Base-by-base conservation (phyloP, 2,797 vertebrate species). In the Chloroceryle inda region DNA sequence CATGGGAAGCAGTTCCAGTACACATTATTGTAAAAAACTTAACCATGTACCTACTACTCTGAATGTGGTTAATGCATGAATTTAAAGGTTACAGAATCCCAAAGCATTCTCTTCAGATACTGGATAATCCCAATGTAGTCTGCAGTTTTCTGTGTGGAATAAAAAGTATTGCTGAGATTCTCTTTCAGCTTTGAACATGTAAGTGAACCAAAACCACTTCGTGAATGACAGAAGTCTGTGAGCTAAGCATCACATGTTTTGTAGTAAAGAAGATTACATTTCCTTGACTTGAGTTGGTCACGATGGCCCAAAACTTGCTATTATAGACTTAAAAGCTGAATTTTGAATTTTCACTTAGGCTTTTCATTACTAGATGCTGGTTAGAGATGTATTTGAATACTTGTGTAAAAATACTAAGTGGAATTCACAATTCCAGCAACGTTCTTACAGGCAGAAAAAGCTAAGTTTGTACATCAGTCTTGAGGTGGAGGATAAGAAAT, bases 31-130 rank as follows among this genome's bases (percentile, higher is more conserved):
- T 85, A 53, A 88, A 64, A 88, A 53, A 20, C 5, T 66, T 24
- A 37, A 37, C n/a, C 4, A 0, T 10, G 3, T 59, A 4, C n/a
- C 13, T 81, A 0, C 40, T 63, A 4, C 6, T 71, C 8, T 53
- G 20, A 44, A 33, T 29, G 27, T 49, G 42, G 37, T 50, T 84
- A 58, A 16, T 64, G 24, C 0, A 5, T 9, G 8, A 26, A 49
- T 69, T 64, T 73, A n/a, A 87, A 61, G 37, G 50, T 59, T 19
- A 1, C 13, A 27, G 19, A 49, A 37, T 64, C 14, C 7, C 61
- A 24, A 29, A 61, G 9, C 24, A 16, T 31, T 67, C 16, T 77
- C 22, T 74, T 74, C 19, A n/a, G n/a, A 44, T 63, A 68, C 12
- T 13, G 44, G 8, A 3, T 52, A 83, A 44, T 71, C 42, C 26